Evolutionary conservation across 2,888 invertebrate species (phyloP), one percentile per base, ranked within the genome.

Genomic region (Masnerella sp.): DNA sequence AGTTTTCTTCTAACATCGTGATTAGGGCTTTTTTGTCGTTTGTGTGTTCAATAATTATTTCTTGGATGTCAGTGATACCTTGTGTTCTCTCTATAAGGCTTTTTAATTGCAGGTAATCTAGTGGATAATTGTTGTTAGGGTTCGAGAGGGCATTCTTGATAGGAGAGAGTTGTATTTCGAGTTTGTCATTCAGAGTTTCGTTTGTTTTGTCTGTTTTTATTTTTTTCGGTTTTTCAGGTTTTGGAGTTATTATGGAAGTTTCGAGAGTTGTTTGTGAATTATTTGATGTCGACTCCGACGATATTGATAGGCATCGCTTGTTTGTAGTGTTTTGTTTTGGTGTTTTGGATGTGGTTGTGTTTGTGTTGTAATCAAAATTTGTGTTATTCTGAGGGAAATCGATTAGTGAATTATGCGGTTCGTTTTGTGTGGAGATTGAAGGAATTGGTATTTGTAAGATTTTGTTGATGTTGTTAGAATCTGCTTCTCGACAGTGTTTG

Each of bases 401-500:
- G 22, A 5, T 7, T 22, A 22, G 22, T 22, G 22, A 5, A 22
- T 22, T 22, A 22, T 5, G 4, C 7, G 22, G 22, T 22, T 22
- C 22, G 7, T n/a, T n/a, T n/a, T n/a, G n/a, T n/a, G n/a, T n/a
- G n/a, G n/a, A n/a, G n/a, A n/a, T n/a, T n/a, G n/a, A n/a, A n/a
- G n/a, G n/a, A n/a, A n/a, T n/a, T n/a, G n/a, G n/a, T n/a, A n/a
- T n/a, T n/a, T n/a, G n/a, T n/a, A n/a, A n/a, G n/a, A n/a, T n/a
- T n/a, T 22, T 7, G 22, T 22, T 22, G 22, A 22, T 22, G 22
- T 36, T 36, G 12, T 36, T 14, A 4, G 36, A 12, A 12, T 36
- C 7, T 25, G 25, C 5, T 5, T 59, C 32, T 22, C n/a, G 7
- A n/a, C 58, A 69, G 2, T 20, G 12, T 52, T 52, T 47, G 5